phyloP scores from a whole-genome alignment of 2,797 vertebrate genomes.

The Sebastes matsubarae region DNA sequence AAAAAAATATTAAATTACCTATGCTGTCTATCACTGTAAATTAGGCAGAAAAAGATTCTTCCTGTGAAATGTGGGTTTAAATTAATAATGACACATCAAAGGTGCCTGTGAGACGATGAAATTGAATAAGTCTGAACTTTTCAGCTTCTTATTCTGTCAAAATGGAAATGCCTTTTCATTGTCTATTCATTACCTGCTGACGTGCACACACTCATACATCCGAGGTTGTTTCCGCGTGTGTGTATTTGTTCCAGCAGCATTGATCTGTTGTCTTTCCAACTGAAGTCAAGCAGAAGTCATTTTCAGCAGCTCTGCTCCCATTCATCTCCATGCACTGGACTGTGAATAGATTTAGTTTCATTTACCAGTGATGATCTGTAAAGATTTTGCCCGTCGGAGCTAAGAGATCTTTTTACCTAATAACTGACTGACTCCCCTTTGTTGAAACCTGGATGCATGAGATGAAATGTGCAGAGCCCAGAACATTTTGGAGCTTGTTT shows the following conservation, averaged over 20 bases:
- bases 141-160: neutral
- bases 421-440: neutral
- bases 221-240: neutral
- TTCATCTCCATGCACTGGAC: slow-evolving; percentile 5
- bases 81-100: slow-evolving; percentile 39
- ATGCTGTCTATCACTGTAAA: neutral
- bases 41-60: slow-evolving; percentile 10
- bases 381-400: neutral
- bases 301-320: slow-evolving; percentile 19
- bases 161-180: slow-evolving; percentile 4
- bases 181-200: neutral
- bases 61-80: slow-evolving; percentile 34
- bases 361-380: neutral
- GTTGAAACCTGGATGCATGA: neutral
- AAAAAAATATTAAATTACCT: slow-evolving; percentile 4
- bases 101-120: neutral
- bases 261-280: slow-evolving; percentile 27
- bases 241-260: slow-evolving; percentile 12
- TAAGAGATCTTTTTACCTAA: neutral
- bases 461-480: neutral
- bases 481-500: neutral
- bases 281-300: slow-evolving; percentile 1
- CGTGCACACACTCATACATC: neutral
- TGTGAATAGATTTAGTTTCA: slow-evolving; percentile 13
- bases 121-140: slow-evolving; percentile 1